These are phyloP conservation scores for Melieria picta DNA, from an alignment of 2,888 invertebrate species.

Conservation along the genomic window DNA sequence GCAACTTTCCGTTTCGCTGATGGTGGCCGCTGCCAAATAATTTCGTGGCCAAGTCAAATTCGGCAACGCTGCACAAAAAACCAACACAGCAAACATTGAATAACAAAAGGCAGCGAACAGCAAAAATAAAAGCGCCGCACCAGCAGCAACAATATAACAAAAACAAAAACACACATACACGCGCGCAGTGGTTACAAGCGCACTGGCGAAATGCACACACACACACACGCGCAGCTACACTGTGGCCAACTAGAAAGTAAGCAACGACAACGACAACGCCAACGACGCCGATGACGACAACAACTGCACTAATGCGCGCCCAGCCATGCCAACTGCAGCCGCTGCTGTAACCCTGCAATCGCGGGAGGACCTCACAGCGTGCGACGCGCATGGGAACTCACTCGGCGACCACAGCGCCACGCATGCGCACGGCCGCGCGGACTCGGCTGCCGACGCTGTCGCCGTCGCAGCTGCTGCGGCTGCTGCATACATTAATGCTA, in stretches of 20 bases:
- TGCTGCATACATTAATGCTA: conserved; percentile 38
- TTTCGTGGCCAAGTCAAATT: too few species aligned
- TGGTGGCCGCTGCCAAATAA: conserved; percentile 8
- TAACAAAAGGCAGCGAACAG: not conserved
- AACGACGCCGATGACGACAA: not conserved
- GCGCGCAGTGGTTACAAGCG: not conserved
- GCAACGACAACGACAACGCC: conserved; percentile 11
- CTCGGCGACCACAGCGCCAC: conserved; percentile 7
- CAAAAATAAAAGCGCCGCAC: not conserved
- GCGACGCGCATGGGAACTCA: conserved; percentile 13
- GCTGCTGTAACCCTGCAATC: not conserved
- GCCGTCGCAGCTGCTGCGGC: not conserved
- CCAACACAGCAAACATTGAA: too few species aligned
- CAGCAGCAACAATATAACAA: conserved; percentile 8
- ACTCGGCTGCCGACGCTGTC: too few species aligned
- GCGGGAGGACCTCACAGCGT: conserved; percentile 28
- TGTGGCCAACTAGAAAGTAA: not conserved
- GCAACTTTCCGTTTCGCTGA: conserved; percentile 34
- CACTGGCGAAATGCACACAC: not conserved
- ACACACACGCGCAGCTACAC: not conserved
- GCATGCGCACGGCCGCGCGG: too few species aligned
- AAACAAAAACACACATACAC: not conserved
- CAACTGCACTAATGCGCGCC: not conserved
- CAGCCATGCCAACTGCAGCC: not conserved
- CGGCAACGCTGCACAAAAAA: too few species aligned